These are phyloP conservation scores for Muscicapa comitata DNA, from an alignment of 2,797 vertebrate species.

Conservation along the genomic window DNA sequence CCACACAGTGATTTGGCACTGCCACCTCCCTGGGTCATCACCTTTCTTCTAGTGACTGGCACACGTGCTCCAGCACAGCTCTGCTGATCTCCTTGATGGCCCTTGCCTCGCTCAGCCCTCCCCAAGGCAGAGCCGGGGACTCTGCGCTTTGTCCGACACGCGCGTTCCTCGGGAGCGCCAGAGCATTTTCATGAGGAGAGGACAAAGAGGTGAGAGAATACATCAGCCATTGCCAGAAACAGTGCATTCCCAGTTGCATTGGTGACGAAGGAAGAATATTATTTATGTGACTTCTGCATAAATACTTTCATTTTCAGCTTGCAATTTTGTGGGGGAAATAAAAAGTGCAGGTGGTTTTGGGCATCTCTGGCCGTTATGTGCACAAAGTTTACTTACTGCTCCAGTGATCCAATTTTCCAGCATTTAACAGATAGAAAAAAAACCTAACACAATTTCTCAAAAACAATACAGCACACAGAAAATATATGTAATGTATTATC, in stretches of 20 bases:
- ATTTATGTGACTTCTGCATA: not conserved
- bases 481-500: not conserved
- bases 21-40: not conserved
- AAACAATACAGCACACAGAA: not conserved
- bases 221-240: conserved; percentile 25
- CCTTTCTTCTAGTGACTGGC: conserved; percentile 24
- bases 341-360: not conserved
- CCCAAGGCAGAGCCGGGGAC: conserved; percentile 39
- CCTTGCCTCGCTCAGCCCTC: not conserved
- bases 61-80: conserved; percentile 31
- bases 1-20: not conserved
- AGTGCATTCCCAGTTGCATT: not conserved
- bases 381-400: not conserved
- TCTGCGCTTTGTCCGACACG: not conserved
- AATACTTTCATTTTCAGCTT: conserved; percentile 8
- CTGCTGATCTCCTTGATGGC: not conserved
- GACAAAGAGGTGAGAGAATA: conserved; percentile 56
- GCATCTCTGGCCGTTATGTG: not conserved
- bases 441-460: not conserved
- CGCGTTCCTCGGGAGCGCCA: not conserved
- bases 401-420: not conserved
- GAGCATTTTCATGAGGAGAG: conserved; percentile 66
- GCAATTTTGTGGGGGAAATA: not conserved
- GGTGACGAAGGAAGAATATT: not conserved
- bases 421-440: not conserved